These are phyloP conservation scores for Hippocampus zosterae DNA, from an alignment of 2,113 vertebrate species.

Conservation along the genomic window DNA sequence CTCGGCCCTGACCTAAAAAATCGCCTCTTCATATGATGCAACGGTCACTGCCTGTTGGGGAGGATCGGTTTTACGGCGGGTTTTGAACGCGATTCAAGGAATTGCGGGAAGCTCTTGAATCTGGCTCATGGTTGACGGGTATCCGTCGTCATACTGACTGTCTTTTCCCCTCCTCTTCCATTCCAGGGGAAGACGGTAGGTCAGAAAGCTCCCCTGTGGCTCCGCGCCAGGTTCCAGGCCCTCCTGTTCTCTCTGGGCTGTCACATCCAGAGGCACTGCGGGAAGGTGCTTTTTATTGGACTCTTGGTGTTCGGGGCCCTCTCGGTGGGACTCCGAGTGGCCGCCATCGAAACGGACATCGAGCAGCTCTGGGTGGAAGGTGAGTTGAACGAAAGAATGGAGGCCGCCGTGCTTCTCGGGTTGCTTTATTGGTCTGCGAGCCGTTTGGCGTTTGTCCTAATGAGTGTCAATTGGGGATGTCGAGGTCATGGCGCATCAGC, in stretches of 20 bases:
- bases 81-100: not conserved
- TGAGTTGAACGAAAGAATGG: slow-evolving; percentile 71
- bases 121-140: not conserved
- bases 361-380: slow-evolving; percentile 99
- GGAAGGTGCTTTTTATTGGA: slow-evolving; percentile 96
- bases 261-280: slow-evolving; percentile 94
- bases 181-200: slow-evolving; percentile 83
- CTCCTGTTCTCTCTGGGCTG: slow-evolving; percentile 95
- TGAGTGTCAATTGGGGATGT: slow-evolving; percentile 18
- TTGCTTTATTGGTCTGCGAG: not conserved
- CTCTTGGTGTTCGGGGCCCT: slow-evolving; percentile 92
- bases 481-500: slow-evolving; percentile 24
- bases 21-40: not conserved
- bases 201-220: slow-evolving; percentile 88
- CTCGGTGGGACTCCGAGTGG: slow-evolving; percentile 89
- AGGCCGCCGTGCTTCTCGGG: not conserved
- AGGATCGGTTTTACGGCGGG: not conserved
- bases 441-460: not conserved
- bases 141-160: slow-evolving; percentile 19
- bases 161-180: slow-evolving; percentile 45
- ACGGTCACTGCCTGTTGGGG: not conserved
- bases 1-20: not conserved
- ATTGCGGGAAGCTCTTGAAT: not conserved
- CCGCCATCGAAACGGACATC: slow-evolving; percentile 93
- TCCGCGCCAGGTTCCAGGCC: slow-evolving; percentile 90